Evolutionary conservation across 2,888 invertebrate genomes (phyloP).

Genomic region (Callyntrura sp.): DNA sequence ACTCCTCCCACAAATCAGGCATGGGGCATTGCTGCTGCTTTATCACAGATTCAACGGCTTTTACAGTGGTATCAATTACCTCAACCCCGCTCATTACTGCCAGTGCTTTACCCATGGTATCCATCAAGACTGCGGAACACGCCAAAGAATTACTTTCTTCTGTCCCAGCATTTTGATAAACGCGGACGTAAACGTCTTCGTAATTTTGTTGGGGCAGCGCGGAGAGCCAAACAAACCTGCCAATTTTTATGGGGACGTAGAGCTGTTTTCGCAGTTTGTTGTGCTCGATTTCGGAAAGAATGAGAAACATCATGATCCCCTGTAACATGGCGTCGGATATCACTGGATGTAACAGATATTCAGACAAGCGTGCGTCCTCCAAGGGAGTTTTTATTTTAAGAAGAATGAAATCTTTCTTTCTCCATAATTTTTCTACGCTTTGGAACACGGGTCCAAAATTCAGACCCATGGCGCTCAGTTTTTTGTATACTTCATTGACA

Average conservation of each 20-base stretch:
- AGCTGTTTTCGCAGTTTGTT: conserved; percentile 29
- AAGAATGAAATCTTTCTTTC: background rate
- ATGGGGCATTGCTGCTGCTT: conserved; percentile 50
- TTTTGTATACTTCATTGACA: conserved; percentile 17
- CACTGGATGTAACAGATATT: conserved; percentile 73
- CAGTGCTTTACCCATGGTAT: conserved; percentile 2
- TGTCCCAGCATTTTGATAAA: background rate
- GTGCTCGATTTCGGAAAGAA: background rate
- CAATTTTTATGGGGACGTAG: conserved; percentile 45
- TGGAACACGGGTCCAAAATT: conserved; percentile 25
- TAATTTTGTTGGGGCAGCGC: background rate
- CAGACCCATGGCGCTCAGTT: background rate
- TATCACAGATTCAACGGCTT: conserved; percentile 1
- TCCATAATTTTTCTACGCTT: conserved; percentile 43
- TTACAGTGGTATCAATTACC: conserved; percentile 50
- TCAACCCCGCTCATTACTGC: conserved; percentile 50
- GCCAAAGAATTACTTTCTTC: background rate
- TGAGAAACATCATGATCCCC: conserved; percentile 21
- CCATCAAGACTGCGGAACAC: conserved; percentile 28
- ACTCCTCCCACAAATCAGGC: conserved; percentile 48
- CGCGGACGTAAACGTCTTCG: conserved; percentile 21
- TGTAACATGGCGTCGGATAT: conserved; percentile 65
- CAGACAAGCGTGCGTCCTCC: background rate
- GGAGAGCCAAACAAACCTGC: conserved; percentile 47
- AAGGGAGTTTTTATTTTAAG: conserved; percentile 16